Conservation (phyloP, 2,888 invertebrate species). For the Bombylius discolor region DNA sequence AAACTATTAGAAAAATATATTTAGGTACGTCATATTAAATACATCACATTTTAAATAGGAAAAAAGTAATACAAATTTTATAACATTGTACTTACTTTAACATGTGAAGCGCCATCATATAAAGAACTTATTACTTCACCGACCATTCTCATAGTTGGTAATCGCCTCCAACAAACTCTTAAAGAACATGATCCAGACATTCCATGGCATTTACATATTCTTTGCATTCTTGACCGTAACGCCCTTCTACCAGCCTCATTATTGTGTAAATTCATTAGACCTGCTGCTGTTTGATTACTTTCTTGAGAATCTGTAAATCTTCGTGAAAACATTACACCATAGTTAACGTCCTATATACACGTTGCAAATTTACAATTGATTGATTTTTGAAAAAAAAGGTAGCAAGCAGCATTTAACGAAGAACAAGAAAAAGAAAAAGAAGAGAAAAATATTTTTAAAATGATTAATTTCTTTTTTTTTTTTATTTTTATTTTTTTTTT, state of each 20-base stretch:
- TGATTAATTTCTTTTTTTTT: not conserved
- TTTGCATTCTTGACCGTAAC: constrained; percentile 64
- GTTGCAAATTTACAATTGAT: no score
- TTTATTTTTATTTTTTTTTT: not conserved
- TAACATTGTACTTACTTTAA: constrained; percentile 40
- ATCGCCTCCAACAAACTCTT: constrained; percentile 77
- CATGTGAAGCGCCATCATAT: constrained; percentile 79
- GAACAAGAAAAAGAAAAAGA: not conserved
- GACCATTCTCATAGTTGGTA: constrained; percentile 62
- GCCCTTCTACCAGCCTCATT: constrained; percentile 82
- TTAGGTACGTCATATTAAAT: no score
- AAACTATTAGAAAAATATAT: no score
- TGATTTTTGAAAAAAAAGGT: no score
- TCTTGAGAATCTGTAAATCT: constrained; percentile 78
- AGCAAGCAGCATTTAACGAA: not conserved
- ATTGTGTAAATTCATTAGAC: constrained; percentile 83
- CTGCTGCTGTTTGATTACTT: constrained; percentile 54
- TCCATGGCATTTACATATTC: constrained; percentile 86
- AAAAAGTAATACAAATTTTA: not conserved
- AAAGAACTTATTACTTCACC: constrained; percentile 64
- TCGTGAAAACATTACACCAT: constrained; percentile 71
- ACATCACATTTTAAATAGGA: not conserved
- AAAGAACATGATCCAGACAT: constrained; percentile 87
- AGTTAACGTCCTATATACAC: constrained; percentile 53
- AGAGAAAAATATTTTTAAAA: not conserved